Evolutionary conservation across 2,113 vertebrate species (phyloP).

Genomic region (Otis tarda): DNA sequence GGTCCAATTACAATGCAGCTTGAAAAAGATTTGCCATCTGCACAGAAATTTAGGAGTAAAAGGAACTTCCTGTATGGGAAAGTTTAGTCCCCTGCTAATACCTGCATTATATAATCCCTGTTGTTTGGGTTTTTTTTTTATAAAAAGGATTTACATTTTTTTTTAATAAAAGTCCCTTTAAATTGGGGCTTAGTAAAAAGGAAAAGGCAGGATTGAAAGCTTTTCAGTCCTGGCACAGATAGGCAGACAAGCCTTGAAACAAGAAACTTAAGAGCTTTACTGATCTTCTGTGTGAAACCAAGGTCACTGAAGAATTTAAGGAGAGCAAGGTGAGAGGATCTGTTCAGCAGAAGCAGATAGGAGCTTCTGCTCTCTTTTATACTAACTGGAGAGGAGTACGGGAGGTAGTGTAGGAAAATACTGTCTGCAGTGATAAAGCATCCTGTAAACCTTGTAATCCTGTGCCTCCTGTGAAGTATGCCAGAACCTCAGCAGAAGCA

Average conservation of each 20-base stretch:
- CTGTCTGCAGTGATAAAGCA: slow-evolving; percentile 19
- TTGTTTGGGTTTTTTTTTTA: not conserved
- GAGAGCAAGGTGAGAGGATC: not conserved
- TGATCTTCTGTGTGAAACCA: not conserved
- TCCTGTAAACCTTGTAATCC: slow-evolving; percentile 35
- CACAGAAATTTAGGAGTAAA: not conserved
- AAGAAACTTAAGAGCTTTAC: not conserved
- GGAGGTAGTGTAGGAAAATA: not conserved
- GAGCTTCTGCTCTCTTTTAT: not conserved
- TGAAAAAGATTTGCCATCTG: not conserved
- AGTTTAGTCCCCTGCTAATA: not conserved
- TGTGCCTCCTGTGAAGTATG: not conserved
- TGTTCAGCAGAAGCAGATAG: not conserved
- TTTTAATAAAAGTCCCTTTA: not conserved
- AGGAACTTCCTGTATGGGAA: not conserved
- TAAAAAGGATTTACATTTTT: not conserved
- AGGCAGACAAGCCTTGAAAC: not conserved
- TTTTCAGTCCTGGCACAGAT: not conserved
- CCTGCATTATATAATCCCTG: not conserved
- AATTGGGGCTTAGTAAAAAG: not conserved
- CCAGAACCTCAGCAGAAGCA: not conserved
- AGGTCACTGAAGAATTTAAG: not conserved
- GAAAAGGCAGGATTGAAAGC: not conserved
- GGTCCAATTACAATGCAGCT: not conserved
- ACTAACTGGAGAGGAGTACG: not conserved